Evolutionary conservation across 2,113 vertebrate species (phyloP), one percentile per base, ranked within the genome.

Genomic region (Salminus brasiliensis): DNA sequence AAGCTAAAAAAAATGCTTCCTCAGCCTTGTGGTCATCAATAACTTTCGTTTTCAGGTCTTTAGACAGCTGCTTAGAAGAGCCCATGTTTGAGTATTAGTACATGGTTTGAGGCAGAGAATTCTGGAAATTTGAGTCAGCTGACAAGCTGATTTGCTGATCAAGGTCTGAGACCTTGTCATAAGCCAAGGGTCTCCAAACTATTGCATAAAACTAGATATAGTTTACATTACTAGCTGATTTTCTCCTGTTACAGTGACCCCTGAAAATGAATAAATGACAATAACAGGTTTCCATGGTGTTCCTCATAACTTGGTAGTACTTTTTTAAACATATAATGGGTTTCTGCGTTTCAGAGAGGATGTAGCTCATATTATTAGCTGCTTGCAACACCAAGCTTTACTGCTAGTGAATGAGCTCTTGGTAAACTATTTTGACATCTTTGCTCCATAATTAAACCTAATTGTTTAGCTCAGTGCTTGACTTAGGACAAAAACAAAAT

Each of bases 391-490:
- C 45, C 53, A 57, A 25, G 34, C 55, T 72, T 53, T 41, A 69
- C 63, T 72, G 29, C n/a, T 55, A 78, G 65, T 84, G 59, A 86
- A 85, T 85, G 82, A 87, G 90, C 83, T 84, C 73, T 85, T 74
- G 66, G 72, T 91, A 91, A 91, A 91, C 85, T 85, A 88, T 91
- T n/a, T 89, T 91, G 88, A 90, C 88, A 63, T 92, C 85, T 89
- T 65, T 85, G 73, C 81, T 5, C 63, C 59, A 8, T 30, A 78
- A 81, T 81, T 88, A 82, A 83, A 84, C 81, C 74, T 4, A 83
- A 84, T 76, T 88, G 88, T 92, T 91, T 90, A 91, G 83, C 76
- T 47, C 2, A 87, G 66, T 21, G 68, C 78, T 83, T 91, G 87
- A 91, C 88, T 90, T 81, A 66, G 83, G 86, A 85, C 47, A 68